phyloP scores from a whole-genome alignment of 2,797 vertebrate species.

The Sebastes wilsoni region DNA sequence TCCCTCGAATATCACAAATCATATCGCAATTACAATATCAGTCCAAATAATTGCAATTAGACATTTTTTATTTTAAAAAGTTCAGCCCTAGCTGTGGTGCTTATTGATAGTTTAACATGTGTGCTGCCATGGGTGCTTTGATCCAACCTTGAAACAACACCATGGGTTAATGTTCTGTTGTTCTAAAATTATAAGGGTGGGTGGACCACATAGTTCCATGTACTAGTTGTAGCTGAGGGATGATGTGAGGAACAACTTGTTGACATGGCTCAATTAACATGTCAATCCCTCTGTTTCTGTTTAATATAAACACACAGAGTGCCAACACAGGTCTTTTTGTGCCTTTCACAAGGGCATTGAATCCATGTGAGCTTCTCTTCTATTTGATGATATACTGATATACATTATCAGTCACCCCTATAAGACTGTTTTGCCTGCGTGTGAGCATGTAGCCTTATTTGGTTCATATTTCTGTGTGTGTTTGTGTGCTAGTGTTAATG shows the following conservation, averaged over 20 bases:
- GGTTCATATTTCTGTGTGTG: slow-evolving; percentile 33
- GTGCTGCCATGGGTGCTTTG: background rate
- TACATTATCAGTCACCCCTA: background rate
- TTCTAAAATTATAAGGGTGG: background rate
- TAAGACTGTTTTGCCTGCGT: background rate
- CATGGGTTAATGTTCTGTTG: background rate
- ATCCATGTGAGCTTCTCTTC: background rate
- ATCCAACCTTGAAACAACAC: background rate
- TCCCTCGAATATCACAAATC: too few relatives aligned
- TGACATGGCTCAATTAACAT: background rate
- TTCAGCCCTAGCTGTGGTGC: background rate
- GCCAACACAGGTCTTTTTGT: background rate
- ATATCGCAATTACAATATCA: too few relatives aligned
- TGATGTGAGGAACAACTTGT: background rate
- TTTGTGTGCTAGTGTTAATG: slow-evolving; percentile 9
- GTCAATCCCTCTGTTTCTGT: background rate
- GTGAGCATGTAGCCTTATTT: slow-evolving; percentile 1
- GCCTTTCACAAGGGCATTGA: background rate
- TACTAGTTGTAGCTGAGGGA: background rate
- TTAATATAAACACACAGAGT: background rate
- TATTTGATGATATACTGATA: background rate
- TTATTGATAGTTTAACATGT: background rate
- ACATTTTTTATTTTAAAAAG: too few relatives aligned
- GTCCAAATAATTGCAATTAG: too few relatives aligned
- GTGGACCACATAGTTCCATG: background rate